A percentile compares a stretch with the other conserved stretches of the same genome.
Conservation (phyloP, 2,797 vertebrate species). For the Danio aesculapii region DNA sequence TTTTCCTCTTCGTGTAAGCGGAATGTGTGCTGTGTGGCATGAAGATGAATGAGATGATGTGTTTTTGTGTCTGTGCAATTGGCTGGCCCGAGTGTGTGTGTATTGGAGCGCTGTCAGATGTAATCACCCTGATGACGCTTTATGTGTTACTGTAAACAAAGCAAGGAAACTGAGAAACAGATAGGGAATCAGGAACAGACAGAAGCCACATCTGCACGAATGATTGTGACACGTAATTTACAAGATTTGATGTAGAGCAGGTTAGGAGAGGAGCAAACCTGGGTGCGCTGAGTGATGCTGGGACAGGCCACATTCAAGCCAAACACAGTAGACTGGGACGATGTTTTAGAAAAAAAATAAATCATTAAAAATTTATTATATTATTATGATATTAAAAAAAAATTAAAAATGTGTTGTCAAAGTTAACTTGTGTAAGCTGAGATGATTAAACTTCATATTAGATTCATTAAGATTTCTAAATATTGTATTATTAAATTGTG, state of each 20-base stretch:
- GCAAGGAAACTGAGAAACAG: slow-evolving; percentile 58
- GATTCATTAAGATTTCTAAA: too few relatives aligned
- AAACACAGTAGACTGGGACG: not conserved
- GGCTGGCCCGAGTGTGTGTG: slow-evolving; percentile 58
- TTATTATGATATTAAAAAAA: too few relatives aligned
- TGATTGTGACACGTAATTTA: slow-evolving; percentile 51
- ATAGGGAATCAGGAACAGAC: slow-evolving; percentile 66
- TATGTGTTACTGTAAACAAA: slow-evolving; percentile 59
- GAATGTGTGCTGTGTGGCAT: slow-evolving; percentile 66
- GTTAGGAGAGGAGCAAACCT: slow-evolving; percentile 9
- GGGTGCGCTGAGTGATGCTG: not conserved
- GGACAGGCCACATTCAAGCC: not conserved
- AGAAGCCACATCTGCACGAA: slow-evolving; percentile 47
- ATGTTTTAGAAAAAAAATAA: too few relatives aligned
- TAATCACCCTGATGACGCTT: slow-evolving; percentile 69
- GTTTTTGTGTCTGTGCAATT: slow-evolving; percentile 61
- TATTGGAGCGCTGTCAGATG: slow-evolving; percentile 68
- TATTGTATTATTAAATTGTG: too few relatives aligned
- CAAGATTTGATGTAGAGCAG: slow-evolving; percentile 33
- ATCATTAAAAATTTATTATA: too few relatives aligned
- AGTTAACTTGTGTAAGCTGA: too few relatives aligned
- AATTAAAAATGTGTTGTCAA: too few relatives aligned
- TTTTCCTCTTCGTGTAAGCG: slow-evolving; percentile 62
- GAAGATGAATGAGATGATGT: slow-evolving; percentile 68
- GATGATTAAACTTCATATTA: too few relatives aligned